Conservation (phyloP, 2,888 invertebrate species). For the Dolichopus griseipennis region DNA sequence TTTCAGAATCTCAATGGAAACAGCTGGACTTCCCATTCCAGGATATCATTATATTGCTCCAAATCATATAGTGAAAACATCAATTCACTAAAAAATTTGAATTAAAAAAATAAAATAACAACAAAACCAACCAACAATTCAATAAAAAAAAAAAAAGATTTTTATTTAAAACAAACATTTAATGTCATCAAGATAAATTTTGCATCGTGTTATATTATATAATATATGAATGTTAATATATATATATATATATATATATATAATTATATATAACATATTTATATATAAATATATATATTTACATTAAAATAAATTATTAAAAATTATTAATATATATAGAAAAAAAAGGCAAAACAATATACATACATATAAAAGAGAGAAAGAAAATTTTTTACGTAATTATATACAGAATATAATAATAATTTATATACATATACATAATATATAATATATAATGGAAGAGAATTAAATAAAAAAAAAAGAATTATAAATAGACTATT, state of each 20-base stretch:
- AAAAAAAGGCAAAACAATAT: no score
- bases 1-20: constrained; percentile 91
- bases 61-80: constrained; percentile 86
- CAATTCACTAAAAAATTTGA: constrained; percentile 62
- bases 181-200: neutral
- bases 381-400: no score
- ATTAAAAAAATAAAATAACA: neutral
- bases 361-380: no score
- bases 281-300: no score
- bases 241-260: neutral
- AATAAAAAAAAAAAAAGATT: neutral
- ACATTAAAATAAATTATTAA: no score
- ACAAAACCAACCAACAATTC: neutral
- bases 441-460: no score
- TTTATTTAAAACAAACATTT: neutral
- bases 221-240: neutral
- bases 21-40: constrained; percentile 81
- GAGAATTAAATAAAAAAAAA: no score
- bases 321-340: no score
- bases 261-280: no score
- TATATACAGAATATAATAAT: no score
- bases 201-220: neutral
- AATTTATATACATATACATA: no score
- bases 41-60: constrained; percentile 88
- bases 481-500: no score